Conservation (phyloP, 2,888 invertebrate species). For the Empis stercorea region DNA sequence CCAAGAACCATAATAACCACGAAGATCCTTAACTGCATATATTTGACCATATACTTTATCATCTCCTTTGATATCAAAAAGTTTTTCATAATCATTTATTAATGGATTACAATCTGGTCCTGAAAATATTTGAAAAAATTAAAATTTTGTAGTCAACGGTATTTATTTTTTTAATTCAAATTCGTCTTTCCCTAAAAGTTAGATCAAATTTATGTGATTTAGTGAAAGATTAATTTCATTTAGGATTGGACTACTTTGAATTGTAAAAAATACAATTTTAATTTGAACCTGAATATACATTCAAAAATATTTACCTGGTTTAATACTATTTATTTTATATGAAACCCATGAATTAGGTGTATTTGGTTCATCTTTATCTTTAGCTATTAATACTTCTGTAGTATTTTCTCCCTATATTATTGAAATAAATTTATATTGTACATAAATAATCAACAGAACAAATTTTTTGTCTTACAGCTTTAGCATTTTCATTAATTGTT, state of each 20-base stretch:
- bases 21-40: conserved; percentile 35
- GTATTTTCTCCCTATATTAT: conserved; percentile 10
- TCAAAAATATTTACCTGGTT: conserved; percentile 15
- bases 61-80: conserved; percentile 29
- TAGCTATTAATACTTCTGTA: conserved; percentile 33
- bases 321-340: conserved; percentile 36
- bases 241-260: too few relatives aligned
- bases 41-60: conserved; percentile 36
- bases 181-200: too few relatives aligned
- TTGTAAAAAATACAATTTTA: too few relatives aligned
- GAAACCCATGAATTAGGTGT: conserved; percentile 42
- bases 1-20: conserved; percentile 46
- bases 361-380: conserved; percentile 42
- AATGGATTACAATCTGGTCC: not conserved
- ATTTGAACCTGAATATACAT: not conserved
- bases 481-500: conserved; percentile 19
- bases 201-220: too few relatives aligned
- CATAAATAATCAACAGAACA: not conserved
- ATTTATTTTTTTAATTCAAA: too few relatives aligned
- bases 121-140: not conserved
- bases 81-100: conserved; percentile 20
- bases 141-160: too few relatives aligned
- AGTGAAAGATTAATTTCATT: too few relatives aligned
- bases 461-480: conserved; percentile 15
- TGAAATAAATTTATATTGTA: not conserved